These are phyloP conservation scores for Lepidonotus clava DNA, from an alignment of 2,888 invertebrate species.

Conservation along the genomic window DNA sequence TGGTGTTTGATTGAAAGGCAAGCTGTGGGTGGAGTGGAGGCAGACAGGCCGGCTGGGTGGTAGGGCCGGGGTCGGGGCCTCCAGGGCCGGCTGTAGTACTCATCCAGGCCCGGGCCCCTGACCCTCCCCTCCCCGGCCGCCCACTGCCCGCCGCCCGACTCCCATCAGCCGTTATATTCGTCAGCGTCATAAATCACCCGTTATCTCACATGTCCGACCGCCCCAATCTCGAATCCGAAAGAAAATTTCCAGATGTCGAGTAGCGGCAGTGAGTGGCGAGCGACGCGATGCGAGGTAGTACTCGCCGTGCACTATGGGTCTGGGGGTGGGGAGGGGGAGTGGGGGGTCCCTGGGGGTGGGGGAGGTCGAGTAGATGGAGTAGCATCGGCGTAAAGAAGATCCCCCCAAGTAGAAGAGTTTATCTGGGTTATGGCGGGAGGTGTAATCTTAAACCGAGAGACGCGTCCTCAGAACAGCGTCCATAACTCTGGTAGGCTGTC, in stretches of 20 bases:
- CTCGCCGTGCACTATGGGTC: neutral
- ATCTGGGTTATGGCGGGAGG: no score
- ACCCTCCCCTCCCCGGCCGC: conserved; percentile 20
- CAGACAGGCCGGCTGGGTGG: conserved; percentile 10
- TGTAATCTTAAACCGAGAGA: no score
- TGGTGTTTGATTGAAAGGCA: conserved; percentile 51
- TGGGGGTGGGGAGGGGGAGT: neutral
- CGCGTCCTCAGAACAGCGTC: no score
- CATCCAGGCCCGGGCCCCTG: neutral
- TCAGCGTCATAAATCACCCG: conserved; percentile 53
- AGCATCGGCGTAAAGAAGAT: no score
- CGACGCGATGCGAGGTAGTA: neutral
- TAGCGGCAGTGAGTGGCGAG: neutral
- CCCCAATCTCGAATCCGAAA: conserved; percentile 53
- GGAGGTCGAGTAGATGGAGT: neutral
- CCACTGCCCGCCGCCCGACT: neutral
- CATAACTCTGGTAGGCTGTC: no score
- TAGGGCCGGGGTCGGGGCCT: neutral
- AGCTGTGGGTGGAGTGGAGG: neutral
- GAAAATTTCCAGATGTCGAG: conserved; percentile 58
- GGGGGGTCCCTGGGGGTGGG: neutral
- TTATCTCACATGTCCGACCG: conserved; percentile 49
- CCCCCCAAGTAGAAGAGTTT: no score
- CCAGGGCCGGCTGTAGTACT: neutral
- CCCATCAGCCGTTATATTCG: conserved; percentile 43